Evolutionary conservation across 2,888 invertebrate species (phyloP), one percentile per base, ranked within the genome.

Genomic region (Linnaemya tessellans): DNA sequence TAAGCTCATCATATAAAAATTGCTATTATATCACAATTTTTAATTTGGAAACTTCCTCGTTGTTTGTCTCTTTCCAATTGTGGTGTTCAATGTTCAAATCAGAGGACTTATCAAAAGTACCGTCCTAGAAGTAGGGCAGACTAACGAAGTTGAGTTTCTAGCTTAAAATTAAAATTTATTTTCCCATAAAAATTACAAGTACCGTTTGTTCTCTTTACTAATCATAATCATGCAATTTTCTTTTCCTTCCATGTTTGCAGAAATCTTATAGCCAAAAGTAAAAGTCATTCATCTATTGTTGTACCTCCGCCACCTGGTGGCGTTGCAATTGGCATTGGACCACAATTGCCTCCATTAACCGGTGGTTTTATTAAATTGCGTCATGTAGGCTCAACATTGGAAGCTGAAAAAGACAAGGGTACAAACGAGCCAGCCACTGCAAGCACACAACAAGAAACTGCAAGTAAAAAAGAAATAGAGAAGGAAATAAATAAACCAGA

Each of bases 201-300:
- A 22, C 51, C 71, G 22, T 67, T 78, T 54, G 13, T 43, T 67
- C 10, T 35, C 11, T 67, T 74, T 25, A 71, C 46, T 46, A 46
- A 64, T 56, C 9, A 49, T 62, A 64, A 43, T 46, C 49, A 74
- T 71, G 7, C 9, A 38, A 46, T n/a, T 20, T 30, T 11, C 25
- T 11, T 30, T 70, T 10, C 25, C 15, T 18, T 9, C 38, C 78
- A 41, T 86, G n/a, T 65, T 89, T 89, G 68, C 90, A 91, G 92
- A 86, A 92, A 89, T 88, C 89, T 90, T 87, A 90, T 93, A 88
- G 90, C 92, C 68, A 93, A 93, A 90, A 93, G 93, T 89, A 92
- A 92, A 89, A 93, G 92, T 90, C 90, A 92, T 88, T 92, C 93
- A 87, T 89, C 90, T 84, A 88, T 90, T 70, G 82, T 56, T 67